Evolutionary conservation across 2,888 invertebrate genomes (phyloP).

Genomic region (Drosophila yooni): DNA sequence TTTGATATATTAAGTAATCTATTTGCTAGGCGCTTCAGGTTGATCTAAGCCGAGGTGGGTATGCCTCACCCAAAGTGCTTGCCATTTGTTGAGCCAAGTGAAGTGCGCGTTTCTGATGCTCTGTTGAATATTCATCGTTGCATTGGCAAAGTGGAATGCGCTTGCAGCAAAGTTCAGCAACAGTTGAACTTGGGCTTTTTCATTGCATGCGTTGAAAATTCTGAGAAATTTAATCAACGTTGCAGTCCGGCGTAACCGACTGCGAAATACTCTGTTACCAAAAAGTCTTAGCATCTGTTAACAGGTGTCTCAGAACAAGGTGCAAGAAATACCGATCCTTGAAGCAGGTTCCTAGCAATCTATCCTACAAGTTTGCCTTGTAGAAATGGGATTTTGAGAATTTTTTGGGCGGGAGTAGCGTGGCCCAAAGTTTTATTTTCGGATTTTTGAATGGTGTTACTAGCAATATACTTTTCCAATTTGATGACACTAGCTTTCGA

Average conservation of each 20-base stretch:
- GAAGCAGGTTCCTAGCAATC: neutral
- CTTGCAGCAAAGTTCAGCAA: slow-evolving; percentile 7
- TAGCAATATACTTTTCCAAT: neutral
- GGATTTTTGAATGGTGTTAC: too few relatives aligned
- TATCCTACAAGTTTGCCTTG: neutral
- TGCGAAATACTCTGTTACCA: neutral
- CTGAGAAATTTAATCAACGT: neutral
- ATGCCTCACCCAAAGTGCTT: neutral
- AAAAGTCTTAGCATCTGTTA: neutral
- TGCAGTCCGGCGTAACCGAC: neutral
- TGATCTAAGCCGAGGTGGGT: neutral
- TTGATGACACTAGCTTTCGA: neutral
- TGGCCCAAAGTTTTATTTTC: too few relatives aligned
- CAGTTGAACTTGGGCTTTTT: slow-evolving; percentile 7
- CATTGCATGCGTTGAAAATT: neutral
- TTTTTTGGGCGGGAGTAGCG: neutral
- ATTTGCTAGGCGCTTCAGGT: neutral
- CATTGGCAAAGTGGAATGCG: neutral
- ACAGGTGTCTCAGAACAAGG: neutral
- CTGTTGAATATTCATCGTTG: neutral
- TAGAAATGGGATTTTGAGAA: neutral
- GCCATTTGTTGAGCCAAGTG: neutral
- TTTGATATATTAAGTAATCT: neutral
- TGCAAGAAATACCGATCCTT: neutral
- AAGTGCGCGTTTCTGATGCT: neutral